A percentile compares a stretch with the other conserved stretches of the same genome.
phyloP scores from a whole-genome alignment of 2,888 invertebrate genomes.

The Chromoteleia sp. region DNA sequence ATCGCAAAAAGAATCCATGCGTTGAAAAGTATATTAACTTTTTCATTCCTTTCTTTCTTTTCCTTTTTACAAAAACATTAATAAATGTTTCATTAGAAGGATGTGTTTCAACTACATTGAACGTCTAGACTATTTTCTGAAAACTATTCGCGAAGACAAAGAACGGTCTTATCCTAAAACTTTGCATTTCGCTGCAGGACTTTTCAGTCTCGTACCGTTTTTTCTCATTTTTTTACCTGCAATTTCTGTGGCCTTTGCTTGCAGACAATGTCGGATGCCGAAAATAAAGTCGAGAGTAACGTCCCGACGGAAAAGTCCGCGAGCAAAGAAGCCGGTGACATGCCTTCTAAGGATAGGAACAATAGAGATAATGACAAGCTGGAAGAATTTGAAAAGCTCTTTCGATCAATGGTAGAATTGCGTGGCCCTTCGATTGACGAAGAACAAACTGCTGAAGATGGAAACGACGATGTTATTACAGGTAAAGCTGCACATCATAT shows the following conservation, averaged over 20 bases:
- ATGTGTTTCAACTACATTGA: slow-evolving; percentile 13
- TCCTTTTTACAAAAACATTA: neutral
- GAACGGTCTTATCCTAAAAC: slow-evolving; percentile 24
- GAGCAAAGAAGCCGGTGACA: slow-evolving; percentile 31
- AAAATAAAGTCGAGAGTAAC: slow-evolving; percentile 40
- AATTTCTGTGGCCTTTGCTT: slow-evolving; percentile 45
- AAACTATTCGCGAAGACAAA: slow-evolving; percentile 26
- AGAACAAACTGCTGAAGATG: slow-evolving; percentile 73
- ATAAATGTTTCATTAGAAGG: slow-evolving; percentile 33
- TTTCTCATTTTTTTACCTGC: slow-evolving; percentile 19
- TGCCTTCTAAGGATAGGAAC: slow-evolving; percentile 58
- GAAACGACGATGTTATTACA: slow-evolving; percentile 72
- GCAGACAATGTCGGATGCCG: slow-evolving; percentile 58
- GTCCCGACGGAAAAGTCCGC: slow-evolving; percentile 40
- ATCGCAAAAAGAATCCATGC: neutral
- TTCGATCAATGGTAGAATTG: slow-evolving; percentile 81
- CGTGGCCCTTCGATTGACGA: slow-evolving; percentile 77
- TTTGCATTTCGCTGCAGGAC: slow-evolving; percentile 54
- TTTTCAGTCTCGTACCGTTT: slow-evolving; percentile 31
- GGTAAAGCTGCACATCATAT: too few relatives aligned
- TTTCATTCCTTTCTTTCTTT: neutral
- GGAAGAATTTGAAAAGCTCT: slow-evolving; percentile 81
- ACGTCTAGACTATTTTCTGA: slow-evolving; percentile 47
- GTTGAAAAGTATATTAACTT: neutral
- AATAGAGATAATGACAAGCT: slow-evolving; percentile 77